Conservation (phyloP, 1,140 invertebrate genomes). For the Philopotamus ludificatus region DNA sequence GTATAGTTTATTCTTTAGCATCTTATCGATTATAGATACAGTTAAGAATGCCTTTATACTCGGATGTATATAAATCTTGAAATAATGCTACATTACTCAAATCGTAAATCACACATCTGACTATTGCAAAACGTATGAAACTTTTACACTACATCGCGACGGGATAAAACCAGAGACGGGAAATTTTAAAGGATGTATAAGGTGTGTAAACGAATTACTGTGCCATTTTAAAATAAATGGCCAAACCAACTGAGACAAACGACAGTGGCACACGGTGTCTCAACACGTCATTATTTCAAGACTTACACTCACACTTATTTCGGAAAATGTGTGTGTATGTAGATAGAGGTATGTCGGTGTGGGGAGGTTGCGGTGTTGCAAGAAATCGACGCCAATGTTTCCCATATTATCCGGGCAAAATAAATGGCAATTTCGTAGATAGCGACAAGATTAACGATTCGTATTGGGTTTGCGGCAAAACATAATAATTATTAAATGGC, state of each 20-base stretch:
- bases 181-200: not conserved
- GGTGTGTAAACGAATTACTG: conserved; percentile 1
- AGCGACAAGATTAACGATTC: not conserved
- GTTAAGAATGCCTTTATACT: not conserved
- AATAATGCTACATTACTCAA: not conserved
- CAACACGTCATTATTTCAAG: not conserved
- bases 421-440: not conserved
- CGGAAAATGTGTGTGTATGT: not conserved
- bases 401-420: not conserved
- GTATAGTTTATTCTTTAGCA: not conserved
- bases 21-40: not conserved
- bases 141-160: not conserved
- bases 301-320: not conserved
- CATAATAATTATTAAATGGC: not conserved
- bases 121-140: not conserved
- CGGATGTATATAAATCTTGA: not conserved
- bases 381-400: no score
- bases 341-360: not conserved
- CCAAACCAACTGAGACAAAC: not conserved
- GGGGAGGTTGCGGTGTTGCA: not conserved
- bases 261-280: not conserved
- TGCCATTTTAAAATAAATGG: conserved; percentile 8
- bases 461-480: not conserved
- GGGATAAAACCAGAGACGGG: not conserved
- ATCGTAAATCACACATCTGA: not conserved